These are phyloP conservation scores for Phymatocera aterrima DNA, from an alignment of 2,888 invertebrate species.

Conservation along the genomic window DNA sequence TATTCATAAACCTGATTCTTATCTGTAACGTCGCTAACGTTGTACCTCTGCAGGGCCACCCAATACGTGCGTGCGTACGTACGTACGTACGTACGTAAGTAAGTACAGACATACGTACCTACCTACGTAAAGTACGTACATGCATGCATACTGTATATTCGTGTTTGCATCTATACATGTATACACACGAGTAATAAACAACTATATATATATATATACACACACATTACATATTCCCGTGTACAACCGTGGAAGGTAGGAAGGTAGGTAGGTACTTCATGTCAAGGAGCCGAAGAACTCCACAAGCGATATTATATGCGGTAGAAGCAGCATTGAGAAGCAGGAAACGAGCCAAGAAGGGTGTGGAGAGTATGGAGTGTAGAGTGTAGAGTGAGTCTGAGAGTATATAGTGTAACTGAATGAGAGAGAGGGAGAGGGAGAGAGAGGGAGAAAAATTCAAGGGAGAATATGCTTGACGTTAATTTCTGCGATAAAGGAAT, in stretches of 20 bases:
- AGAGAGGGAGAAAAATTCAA: constrained; percentile 61
- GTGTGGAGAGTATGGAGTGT: constrained; percentile 21
- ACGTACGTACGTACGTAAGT: background rate
- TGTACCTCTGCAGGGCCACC: background rate
- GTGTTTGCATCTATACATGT: background rate
- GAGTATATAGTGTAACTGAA: constrained; percentile 46
- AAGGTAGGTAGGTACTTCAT: too few species aligned
- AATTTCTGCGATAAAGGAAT: constrained; percentile 73
- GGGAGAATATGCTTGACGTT: constrained; percentile 72
- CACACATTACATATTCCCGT: background rate
- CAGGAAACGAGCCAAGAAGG: constrained; percentile 35
- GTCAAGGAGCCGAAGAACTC: background rate
- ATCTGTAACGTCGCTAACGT: constrained; percentile 17
- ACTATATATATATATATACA: background rate
- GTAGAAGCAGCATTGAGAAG: constrained; percentile 30
- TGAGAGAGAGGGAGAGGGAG: constrained; percentile 58
- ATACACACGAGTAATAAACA: background rate
- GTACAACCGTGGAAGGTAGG: background rate
- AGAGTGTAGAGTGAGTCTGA: constrained; percentile 52
- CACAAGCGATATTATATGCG: constrained; percentile 18
- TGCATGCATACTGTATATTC: background rate
- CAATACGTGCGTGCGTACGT: background rate
- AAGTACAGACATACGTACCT: background rate
- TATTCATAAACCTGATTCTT: constrained; percentile 43
- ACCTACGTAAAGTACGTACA: background rate